phyloP scores from a whole-genome alignment of 2,888 invertebrate genomes.

The Lochmaea capreae region DNA sequence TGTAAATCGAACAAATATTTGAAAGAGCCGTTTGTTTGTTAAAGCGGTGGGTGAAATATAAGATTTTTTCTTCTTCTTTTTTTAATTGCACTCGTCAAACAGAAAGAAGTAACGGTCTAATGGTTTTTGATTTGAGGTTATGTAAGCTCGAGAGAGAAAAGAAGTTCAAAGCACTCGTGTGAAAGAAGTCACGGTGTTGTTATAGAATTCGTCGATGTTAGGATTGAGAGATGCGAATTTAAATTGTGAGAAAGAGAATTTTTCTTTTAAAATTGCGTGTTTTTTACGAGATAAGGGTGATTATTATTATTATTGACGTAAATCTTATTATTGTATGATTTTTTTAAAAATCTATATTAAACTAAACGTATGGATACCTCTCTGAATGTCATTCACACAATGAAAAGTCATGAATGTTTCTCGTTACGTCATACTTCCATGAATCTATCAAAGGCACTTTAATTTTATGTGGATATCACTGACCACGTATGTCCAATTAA shows the following conservation, averaged over 20 bases:
- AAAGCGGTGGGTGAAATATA: constrained; percentile 16
- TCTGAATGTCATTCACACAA: too few species aligned
- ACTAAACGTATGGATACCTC: too few species aligned
- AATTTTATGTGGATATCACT: too few species aligned
- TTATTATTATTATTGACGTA: neutral
- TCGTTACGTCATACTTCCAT: too few species aligned
- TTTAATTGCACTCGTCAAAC: constrained; percentile 14
- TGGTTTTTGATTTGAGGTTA: constrained; percentile 26
- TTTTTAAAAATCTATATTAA: too few species aligned
- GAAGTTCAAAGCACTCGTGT: constrained; percentile 30
- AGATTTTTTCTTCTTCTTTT: constrained; percentile 12
- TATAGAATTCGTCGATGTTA: neutral
- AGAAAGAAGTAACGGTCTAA: constrained; percentile 16
- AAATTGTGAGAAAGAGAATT: neutral
- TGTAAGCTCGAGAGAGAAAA: constrained; percentile 10
- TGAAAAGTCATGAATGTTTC: too few species aligned
- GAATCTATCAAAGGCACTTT: too few species aligned
- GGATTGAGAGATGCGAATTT: neutral
- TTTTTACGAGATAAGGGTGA: neutral
- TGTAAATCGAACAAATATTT: constrained; percentile 36
- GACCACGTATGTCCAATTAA: too few species aligned
- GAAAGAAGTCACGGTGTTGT: constrained; percentile 9
- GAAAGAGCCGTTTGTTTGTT: constrained; percentile 10
- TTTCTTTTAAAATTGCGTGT: neutral
- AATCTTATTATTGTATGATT: too few species aligned